Percentiles rank a stretch among this genome's conserved stretches.
These are phyloP conservation scores for Plagodis dolabraria DNA, from an alignment of 2,888 invertebrate species.

Conservation along the genomic window DNA sequence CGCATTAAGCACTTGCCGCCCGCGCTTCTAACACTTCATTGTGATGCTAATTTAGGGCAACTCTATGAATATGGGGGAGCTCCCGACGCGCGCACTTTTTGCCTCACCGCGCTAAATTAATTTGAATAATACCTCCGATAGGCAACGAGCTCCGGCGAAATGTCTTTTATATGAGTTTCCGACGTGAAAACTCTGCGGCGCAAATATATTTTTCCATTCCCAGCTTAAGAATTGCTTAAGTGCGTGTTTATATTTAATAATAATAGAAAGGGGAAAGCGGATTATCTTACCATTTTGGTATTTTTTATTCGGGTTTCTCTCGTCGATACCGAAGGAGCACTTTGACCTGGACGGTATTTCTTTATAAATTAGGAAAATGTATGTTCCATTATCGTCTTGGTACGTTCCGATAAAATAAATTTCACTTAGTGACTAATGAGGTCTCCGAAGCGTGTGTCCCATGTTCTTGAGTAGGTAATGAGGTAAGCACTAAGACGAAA, in stretches of 20 bases:
- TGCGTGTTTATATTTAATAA: slow-evolving; percentile 68
- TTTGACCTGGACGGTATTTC: slow-evolving; percentile 38
- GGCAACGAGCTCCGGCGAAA: slow-evolving; percentile 71
- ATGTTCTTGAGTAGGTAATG: slow-evolving; percentile 66
- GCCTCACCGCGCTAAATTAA: slow-evolving; percentile 80
- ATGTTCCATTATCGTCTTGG: slow-evolving; percentile 58
- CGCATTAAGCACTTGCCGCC: slow-evolving; percentile 76
- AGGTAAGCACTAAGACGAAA: slow-evolving; percentile 71
- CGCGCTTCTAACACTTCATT: slow-evolving; percentile 79
- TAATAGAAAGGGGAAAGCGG: slow-evolving; percentile 50
- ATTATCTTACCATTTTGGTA: slow-evolving; percentile 50
- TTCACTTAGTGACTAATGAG: slow-evolving; percentile 74
- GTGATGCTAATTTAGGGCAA: slow-evolving; percentile 82
- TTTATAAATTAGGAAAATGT: slow-evolving; percentile 49
- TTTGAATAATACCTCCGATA: slow-evolving; percentile 83
- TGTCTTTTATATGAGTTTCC: slow-evolving; percentile 80
- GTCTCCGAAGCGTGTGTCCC: slow-evolving; percentile 63
- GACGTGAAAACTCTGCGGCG: slow-evolving; percentile 63
- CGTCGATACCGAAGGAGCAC: slow-evolving; percentile 31
- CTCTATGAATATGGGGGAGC: slow-evolving; percentile 81
- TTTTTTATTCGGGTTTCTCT: slow-evolving; percentile 36
- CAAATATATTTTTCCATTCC: slow-evolving; percentile 64
- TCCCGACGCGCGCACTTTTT: slow-evolving; percentile 78
- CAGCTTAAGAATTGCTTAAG: slow-evolving; percentile 62
- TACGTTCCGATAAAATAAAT: slow-evolving; percentile 68